A percentile compares a stretch with the other conserved stretches of the same genome.
Evolutionary conservation across 2,797 vertebrate species (phyloP).

Genomic region (Platalea minor): DNA sequence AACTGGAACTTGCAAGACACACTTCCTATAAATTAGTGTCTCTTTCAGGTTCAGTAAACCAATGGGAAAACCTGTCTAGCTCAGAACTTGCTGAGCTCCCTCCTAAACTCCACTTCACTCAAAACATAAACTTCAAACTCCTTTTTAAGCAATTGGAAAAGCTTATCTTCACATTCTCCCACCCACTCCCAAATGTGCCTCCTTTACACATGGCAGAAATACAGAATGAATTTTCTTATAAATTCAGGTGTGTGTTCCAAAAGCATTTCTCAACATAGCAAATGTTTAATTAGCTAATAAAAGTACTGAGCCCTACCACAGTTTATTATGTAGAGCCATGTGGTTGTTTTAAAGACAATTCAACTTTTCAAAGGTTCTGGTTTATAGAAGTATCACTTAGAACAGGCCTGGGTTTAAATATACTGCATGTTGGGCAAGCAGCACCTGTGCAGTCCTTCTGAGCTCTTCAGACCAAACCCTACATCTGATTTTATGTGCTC

Average conservation of each 20-base stretch:
- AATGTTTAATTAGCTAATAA: slow-evolving; percentile 46
- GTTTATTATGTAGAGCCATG: slow-evolving; percentile 57
- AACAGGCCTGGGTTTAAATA: neutral
- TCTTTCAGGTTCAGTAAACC: slow-evolving; percentile 53
- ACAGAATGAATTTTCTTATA: slow-evolving; percentile 29
- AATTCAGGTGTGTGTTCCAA: slow-evolving; percentile 36
- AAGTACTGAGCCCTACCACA: slow-evolving; percentile 55
- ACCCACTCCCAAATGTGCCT: slow-evolving; percentile 34
- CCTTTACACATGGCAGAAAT: slow-evolving; percentile 5
- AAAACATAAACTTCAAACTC: slow-evolving; percentile 41
- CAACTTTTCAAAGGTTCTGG: slow-evolving; percentile 43
- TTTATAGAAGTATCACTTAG: slow-evolving; percentile 43
- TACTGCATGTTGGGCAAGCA: neutral
- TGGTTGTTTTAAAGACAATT: slow-evolving; percentile 43
- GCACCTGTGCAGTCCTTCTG: neutral
- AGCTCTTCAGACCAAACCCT: neutral
- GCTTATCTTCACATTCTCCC: neutral
- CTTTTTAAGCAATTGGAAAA: slow-evolving; percentile 31
- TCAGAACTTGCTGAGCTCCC: slow-evolving; percentile 9
- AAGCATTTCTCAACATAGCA: slow-evolving; percentile 5
- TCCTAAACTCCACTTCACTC: neutral
- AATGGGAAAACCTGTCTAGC: slow-evolving; percentile 10
- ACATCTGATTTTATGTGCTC: neutral
- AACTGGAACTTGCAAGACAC: slow-evolving; percentile 56
- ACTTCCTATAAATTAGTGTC: slow-evolving; percentile 43